Evolutionary conservation across 2,888 invertebrate species (phyloP).

Genomic region (Arenicola marina): DNA sequence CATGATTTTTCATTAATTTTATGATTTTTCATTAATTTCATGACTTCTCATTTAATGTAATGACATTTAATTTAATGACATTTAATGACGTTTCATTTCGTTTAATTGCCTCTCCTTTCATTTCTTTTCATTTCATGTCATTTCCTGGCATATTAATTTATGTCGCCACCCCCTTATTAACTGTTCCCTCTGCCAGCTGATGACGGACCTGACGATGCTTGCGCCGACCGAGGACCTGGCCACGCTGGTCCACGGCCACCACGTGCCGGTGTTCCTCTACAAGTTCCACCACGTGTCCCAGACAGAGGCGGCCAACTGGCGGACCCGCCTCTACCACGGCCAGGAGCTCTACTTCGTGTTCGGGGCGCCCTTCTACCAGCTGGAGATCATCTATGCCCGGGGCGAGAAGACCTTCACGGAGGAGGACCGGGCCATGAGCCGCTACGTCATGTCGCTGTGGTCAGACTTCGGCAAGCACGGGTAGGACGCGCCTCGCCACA

Average conservation of each 20-base stretch:
- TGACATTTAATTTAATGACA: no score
- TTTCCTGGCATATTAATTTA: no score
- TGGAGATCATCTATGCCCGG: not conserved
- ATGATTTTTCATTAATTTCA: no score
- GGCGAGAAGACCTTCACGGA: not conserved
- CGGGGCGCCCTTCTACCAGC: not conserved
- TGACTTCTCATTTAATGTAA: no score
- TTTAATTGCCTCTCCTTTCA: no score
- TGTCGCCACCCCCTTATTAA: no score
- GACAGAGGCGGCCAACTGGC: no score
- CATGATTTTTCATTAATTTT: no score
- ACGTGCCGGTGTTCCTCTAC: not conserved
- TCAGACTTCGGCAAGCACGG: not conserved
- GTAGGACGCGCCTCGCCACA: no score
- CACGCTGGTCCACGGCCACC: not conserved
- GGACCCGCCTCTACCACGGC: no score
- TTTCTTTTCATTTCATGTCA: no score
- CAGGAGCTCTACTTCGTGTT: constrained; percentile 2
- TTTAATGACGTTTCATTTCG: no score
- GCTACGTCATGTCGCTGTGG: not conserved
- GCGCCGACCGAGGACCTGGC: not conserved
- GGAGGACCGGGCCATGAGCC: not conserved
- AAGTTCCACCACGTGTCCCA: not conserved
- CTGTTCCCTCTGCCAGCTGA: not conserved
- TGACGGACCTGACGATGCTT: not conserved